These are phyloP conservation scores for Oceanodroma leucorhoa DNA, from an alignment of 2,797 vertebrate species.

Conservation along the genomic window DNA sequence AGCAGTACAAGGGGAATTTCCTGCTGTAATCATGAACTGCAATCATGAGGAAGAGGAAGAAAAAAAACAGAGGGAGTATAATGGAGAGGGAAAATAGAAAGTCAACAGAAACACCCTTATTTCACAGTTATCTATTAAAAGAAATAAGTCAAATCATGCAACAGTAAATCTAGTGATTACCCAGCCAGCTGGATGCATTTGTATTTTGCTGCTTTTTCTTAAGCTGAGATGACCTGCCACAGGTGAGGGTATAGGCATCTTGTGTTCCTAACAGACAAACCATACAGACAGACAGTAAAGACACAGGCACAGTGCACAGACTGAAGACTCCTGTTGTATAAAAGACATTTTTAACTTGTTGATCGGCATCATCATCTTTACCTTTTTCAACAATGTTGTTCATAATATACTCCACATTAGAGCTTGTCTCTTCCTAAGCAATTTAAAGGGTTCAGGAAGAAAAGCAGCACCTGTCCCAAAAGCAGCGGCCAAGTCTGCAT, in stretches of 20 bases:
- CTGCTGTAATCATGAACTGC: not conserved
- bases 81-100: not conserved
- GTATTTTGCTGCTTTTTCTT: slow-evolving; percentile 72
- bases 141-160: not conserved
- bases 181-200: slow-evolving; percentile 72
- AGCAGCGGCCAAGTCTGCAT: accelerated
- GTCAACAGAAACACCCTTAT: not conserved
- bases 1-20: not conserved
- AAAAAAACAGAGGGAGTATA: not conserved
- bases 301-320: not conserved
- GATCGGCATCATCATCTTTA: not conserved
- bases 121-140: not conserved
- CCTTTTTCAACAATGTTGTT: not conserved
- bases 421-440: not conserved
- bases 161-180: slow-evolving; percentile 71
- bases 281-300: slow-evolving; percentile 49
- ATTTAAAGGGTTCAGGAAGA: not conserved
- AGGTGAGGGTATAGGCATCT: slow-evolving; percentile 94
- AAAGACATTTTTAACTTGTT: not conserved
- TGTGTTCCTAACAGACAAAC: slow-evolving; percentile 77
- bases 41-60: not conserved
- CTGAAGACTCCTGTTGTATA: not conserved
- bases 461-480: not conserved
- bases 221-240: slow-evolving; percentile 85
- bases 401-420: not conserved